Conservation (phyloP, 2,113 vertebrate genomes). For the Trochalopteron elliotii region DNA sequence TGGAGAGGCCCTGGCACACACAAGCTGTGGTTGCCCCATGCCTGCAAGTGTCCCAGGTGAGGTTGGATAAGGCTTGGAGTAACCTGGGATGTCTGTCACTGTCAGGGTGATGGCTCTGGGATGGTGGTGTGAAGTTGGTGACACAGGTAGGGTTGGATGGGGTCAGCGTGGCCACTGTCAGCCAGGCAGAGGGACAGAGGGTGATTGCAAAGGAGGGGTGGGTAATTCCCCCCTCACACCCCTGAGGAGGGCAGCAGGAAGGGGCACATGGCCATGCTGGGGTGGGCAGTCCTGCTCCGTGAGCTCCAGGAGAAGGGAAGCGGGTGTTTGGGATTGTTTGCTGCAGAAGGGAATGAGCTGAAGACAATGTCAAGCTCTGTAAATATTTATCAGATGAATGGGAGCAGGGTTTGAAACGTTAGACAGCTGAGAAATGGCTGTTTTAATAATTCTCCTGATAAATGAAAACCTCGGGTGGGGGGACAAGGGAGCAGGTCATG, state of each 20-base stretch:
- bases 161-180: background rate
- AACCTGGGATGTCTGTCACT: too few relatives aligned
- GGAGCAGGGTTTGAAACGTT: conserved; percentile 74
- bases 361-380: conserved; percentile 77
- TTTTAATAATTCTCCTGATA: conserved; percentile 77
- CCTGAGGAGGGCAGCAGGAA: background rate
- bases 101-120: fast-evolving
- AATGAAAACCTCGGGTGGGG: conserved; percentile 56
- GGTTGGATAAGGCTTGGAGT: background rate
- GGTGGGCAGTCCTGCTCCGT: fast-evolving
- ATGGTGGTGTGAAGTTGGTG: background rate
- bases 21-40: background rate
- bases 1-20: background rate
- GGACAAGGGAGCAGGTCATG: conserved; percentile 9
- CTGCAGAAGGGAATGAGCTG: conserved; percentile 66
- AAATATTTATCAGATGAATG: conserved; percentile 79
- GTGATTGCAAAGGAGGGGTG: too few relatives aligned
- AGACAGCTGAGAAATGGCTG: conserved; percentile 79
- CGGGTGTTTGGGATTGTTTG: conserved; percentile 71
- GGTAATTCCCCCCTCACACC: background rate
- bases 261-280: fast-evolving
- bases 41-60: background rate
- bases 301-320: conserved; percentile 41
- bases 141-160: background rate
- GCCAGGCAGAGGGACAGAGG: fast-evolving